Base-by-base conservation (phyloP, 2,888 invertebrate genomes). In the Nomada ruficornis region DNA sequence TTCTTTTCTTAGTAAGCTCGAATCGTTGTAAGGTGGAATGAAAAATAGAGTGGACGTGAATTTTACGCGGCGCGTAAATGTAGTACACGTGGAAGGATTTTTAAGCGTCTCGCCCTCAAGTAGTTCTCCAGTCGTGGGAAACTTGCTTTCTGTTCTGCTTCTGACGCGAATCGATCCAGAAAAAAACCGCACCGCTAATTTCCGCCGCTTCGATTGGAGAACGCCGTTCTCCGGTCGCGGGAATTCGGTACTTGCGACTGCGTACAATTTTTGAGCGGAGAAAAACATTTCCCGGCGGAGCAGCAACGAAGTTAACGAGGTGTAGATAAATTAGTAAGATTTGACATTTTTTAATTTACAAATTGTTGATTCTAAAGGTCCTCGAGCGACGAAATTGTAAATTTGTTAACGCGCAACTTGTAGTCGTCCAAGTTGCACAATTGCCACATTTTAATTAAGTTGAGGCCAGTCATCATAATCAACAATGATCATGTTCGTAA, bases 81-180 rank as follows among this genome's bases (percentile, higher is more conserved):
- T 2, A 26, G 26, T 44, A 18, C 13, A 29, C 7, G 47, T n/a
- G 11, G 13, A 47, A 26, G 11, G 57, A 13, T 64, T 64, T 64
- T 23, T 9, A 13, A 47, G 23, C 7, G 13, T 20, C 15, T 36
- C 18, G 29, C 20, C 13, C 5, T n/a, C 29, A 67, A 44, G 44
- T 63, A 3, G 42, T 54, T 10, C 7, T 15, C 0, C 13, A 52
- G 42, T 63, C 63, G 54, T 63, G 72, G 42, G 44, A 63, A 72
- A 72, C 23, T 44, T 18, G 42, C 42, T 18, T 63, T 71, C 52
- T 2, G 36, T 44, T 54, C n/a, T 26, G 18, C 18, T 7, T 44
- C 42, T 23, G 42, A 26, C 23, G 13, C 23, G 26, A 44, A 3
- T 3, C 26, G 23, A 15, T 29, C 13, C 7, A 23, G 15, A 11